phyloP scores from a whole-genome alignment of 2,797 vertebrate genomes.

The Micromesistius poutassou region DNA sequence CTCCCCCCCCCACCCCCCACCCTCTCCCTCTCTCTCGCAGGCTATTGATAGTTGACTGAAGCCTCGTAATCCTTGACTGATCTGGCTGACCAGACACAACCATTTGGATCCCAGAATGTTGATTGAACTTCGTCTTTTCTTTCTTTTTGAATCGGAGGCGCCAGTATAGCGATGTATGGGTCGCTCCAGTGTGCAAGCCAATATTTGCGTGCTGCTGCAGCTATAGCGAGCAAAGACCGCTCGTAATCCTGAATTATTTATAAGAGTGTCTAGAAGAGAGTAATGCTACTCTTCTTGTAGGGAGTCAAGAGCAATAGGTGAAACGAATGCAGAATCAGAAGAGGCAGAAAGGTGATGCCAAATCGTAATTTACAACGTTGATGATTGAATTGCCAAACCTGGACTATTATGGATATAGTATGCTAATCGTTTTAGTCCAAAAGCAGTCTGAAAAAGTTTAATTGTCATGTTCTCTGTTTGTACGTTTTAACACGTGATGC shows the following conservation, averaged over 20 bases:
- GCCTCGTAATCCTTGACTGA: conserved; percentile 62
- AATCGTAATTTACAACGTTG: neutral
- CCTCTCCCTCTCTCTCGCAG: conserved; percentile 29
- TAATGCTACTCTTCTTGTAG: conserved; percentile 40
- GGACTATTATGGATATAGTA: neutral
- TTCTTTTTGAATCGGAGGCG: conserved; percentile 50
- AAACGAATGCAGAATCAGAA: neutral
- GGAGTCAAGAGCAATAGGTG: conserved; percentile 25
- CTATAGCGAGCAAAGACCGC: conserved; percentile 54
- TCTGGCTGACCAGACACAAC: conserved; percentile 43
- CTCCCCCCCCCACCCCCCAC: conserved; percentile 13
- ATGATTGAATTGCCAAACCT: neutral
- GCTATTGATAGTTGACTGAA: conserved; percentile 73
- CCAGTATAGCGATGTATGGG: conserved; percentile 20
- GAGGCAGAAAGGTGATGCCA: neutral
- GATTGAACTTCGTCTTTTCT: conserved; percentile 64
- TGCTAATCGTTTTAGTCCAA: conserved; percentile 1
- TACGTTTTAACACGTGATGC: too few species aligned
- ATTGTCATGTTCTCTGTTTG: too few species aligned
- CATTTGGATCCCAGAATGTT: conserved; percentile 56
- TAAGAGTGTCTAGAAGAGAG: conserved; percentile 59
- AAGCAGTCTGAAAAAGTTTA: neutral
- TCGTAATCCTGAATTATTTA: conserved; percentile 76
- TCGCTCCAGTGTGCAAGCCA: neutral
- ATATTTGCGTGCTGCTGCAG: conserved; percentile 49